Percentiles rank a stretch among this genome's conserved stretches.
These are phyloP conservation scores for Cryptoprocta ferox DNA, from an alignment of 2,797 vertebrate species.

Conservation along the genomic window DNA sequence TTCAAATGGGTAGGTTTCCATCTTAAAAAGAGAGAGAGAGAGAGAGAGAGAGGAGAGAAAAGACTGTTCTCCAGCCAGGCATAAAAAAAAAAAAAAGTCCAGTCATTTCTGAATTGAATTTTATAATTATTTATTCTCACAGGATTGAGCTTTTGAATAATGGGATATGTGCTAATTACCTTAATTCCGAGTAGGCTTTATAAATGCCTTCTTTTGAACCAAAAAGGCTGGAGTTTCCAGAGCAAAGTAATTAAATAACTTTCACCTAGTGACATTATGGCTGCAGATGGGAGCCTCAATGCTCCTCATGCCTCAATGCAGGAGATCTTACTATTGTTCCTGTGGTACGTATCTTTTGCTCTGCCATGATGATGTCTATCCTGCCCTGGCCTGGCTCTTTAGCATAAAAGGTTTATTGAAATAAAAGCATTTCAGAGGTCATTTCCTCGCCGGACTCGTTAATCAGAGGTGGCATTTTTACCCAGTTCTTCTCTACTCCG, in stretches of 20 bases:
- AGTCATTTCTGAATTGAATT: constrained; percentile 51
- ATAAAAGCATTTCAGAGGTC: constrained; percentile 83
- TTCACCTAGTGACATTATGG: constrained; percentile 49
- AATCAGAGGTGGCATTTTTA: constrained; percentile 82
- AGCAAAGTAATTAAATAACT: constrained; percentile 75
- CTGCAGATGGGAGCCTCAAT: constrained; percentile 37
- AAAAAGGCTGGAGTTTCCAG: constrained; percentile 51
- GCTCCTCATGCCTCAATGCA: constrained; percentile 43
- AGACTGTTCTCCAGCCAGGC: background rate
- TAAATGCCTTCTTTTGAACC: constrained; percentile 37
- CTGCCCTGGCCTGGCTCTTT: constrained; percentile 70
- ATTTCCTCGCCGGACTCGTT: constrained; percentile 82
- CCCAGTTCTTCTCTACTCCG: constrained; percentile 75
- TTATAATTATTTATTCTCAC: constrained; percentile 41
- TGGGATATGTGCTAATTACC: constrained; percentile 53
- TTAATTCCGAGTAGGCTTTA: constrained; percentile 38
- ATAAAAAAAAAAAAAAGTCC: background rate
- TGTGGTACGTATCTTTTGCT: constrained; percentile 72
- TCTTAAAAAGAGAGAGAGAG: constrained; percentile 35
- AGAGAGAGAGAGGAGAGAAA: background rate
- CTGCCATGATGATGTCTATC: constrained; percentile 37
- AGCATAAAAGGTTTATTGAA: constrained; percentile 83
- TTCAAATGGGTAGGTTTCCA: constrained; percentile 74
- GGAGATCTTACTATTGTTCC: constrained; percentile 49
- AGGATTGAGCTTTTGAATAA: constrained; percentile 11